Base-by-base conservation (phyloP, 2,797 vertebrate genomes). In the Microtus californicus region DNA sequence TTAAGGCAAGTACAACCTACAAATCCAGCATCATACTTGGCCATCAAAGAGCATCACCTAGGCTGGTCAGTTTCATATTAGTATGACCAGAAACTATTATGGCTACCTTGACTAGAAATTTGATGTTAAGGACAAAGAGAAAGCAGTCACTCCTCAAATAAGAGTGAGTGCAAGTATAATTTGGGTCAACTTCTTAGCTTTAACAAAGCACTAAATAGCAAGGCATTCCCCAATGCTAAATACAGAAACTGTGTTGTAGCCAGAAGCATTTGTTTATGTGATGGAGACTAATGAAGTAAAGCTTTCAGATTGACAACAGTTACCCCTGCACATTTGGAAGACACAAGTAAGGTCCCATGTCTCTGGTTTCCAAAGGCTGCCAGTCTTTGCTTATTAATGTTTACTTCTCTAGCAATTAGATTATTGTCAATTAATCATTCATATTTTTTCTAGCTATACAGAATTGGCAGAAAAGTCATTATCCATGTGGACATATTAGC, bases 31-130 rank as follows among this genome's bases (percentile, higher is more conserved):
- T 27, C 63, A 51, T 14, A 48, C 40, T 48, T 14, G 3, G 54
- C 90, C 92, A 89, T 14, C 48, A 74, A 65, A 86, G 89, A 67
- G 29, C 1, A 12, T 88, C 80, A 51, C 4, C 63, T 40, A 89
- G 43, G 48, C 80, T 71, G 74, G 37, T 19, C 15, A 48, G 34
- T 48, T 61, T 76, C 65, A 40, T 83, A 81, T 94, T 59, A 45
- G 81, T 31, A 82, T 21, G 63, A n/a, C 19, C 65, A 67, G 61
- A 54, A 95, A 94, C 65, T 90, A 81, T 73, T 85, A 79, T 51
- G 51, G 67, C 48, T 15, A 23, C 8, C 13, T 56, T 88, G 89
- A 73, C 0, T 74, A 83, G 43, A 77, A 91, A 89, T 82, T 40
- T 40, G 71, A 37, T 27, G 27, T 29, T 8, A 92, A 63, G 67